Evolutionary conservation across 2,888 invertebrate genomes (phyloP), one percentile per base, ranked within the genome.

Genomic region (Seira musarum): DNA sequence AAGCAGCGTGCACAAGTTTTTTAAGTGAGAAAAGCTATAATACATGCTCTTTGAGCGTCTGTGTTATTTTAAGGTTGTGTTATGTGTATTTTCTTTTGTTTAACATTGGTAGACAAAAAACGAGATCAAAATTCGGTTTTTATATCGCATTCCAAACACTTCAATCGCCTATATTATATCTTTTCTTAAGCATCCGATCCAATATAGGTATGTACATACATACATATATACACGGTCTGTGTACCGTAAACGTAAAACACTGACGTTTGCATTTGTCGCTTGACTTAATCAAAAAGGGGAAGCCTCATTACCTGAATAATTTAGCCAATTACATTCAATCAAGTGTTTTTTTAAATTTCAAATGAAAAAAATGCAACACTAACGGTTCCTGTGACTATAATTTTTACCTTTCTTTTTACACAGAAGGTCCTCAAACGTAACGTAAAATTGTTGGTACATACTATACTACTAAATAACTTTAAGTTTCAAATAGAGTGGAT

Each of bases 251-350:
- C 67, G 46, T 35, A 63, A 63, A 60, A 8, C 65, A 65, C 25
- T 70, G 77, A 71, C 66, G 63, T 35, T 72, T 57, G 78, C 67
- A 72, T 78, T 78, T 78, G 72, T 72, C 78, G 78, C 78, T 72
- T 72, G 71, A 66, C 40, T 71, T 78, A 72, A 73, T 79, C 67
- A 73, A 78, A 79, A 67, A 75, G 46, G 67, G 64, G 67, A 73
- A 73, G 79, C 69, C 69, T 79, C 72, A 73, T 79, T 79, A 79
- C 72, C 72, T 79, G 79, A 79, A 79, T 79, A 73, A 79, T 79
- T 79, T 73, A 79, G 60, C 53, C 79, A 79, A 73, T 73, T 79
- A 73, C 73, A 68, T 66, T 73, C 73, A 79, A 79, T 72, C 72
- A 73, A 70, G 65, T 64, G 66, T 67, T 60, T 73, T 67, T 61